Evolutionary conservation across 2,888 invertebrate genomes (phyloP), one percentile per base, ranked within the genome.

Genomic region (Cyrtodaria siliqua): DNA sequence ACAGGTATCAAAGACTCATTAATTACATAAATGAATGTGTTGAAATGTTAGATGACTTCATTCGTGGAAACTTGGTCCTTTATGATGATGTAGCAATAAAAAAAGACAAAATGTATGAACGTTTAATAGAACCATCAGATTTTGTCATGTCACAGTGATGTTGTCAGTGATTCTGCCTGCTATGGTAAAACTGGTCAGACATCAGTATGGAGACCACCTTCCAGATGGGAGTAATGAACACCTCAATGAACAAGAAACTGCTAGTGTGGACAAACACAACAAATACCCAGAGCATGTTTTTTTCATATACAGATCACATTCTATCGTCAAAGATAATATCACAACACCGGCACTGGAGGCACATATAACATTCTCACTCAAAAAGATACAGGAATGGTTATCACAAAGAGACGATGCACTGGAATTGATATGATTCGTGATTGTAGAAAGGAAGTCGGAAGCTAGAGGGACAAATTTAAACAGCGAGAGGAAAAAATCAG

Each of bases 241-340:
- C 14, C 6, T 61, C 9, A 44, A 23, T 23, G 9, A 6, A 9
- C 23, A 20, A 16, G 60, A 60, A 24, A 60, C 60, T 4, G 18
- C 40, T 20, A 60, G 60, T 62, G 52, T 18, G 27, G 52, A 62
- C 6, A 62, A 62, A 38, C 62, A 62, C 62, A 62, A 66, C 44
- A 55, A 55, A 38, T 56, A 23, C 18, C 55, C 66, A 18, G 56
- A 66, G 20, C 33, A 44, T 29, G 44, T 66, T 9, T n/a, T 66
- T 66, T 20, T 23, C 66, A 8, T 55, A 55, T n/a, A 29, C 42
- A 12, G 66, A 66, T 12, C 66, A 66, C 56, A 18, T 69, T 3
- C 33, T 55, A 18, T 18, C 52, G 0, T 20, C 62, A 47, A 71
- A 63, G 26, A 57, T 57, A 64, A 72, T 33, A 64, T 64, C 4